Percentiles rank a stretch among this genome's conserved stretches.
These are phyloP conservation scores for Actinia tenebrosa DNA, from an alignment of 64 coral and sea anemone species.

Conservation along the genomic window DNA sequence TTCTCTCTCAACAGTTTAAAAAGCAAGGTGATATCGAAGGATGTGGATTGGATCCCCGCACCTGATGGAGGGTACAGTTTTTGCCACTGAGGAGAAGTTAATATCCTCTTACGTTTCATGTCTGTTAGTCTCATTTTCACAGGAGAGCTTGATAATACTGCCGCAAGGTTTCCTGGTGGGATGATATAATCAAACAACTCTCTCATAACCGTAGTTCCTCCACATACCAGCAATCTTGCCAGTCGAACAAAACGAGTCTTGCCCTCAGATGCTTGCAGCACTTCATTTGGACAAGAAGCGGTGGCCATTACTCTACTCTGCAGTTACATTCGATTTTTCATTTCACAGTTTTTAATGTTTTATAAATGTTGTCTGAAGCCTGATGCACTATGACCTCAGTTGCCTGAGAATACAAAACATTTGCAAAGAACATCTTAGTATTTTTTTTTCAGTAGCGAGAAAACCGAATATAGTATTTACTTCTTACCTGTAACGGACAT, in stretches of 20 bases:
- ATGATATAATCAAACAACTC: constrained; percentile 1
- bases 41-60: neutral
- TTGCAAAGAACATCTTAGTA: too few relatives aligned
- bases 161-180: constrained; percentile 4
- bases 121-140: neutral
- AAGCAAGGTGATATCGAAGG: constrained; percentile 20
- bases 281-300: neutral
- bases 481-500: too few relatives aligned
- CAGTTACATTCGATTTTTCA: neutral
- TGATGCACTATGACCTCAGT: too few relatives aligned
- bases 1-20: constrained; percentile 16
- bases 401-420: too few relatives aligned
- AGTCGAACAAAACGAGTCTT: constrained; percentile 7
- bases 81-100: neutral
- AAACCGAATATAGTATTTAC: too few relatives aligned
- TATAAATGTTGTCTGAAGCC: too few relatives aligned
- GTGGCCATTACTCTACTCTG: neutral
- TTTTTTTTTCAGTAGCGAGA: too few relatives aligned
- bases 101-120: neutral
- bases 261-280: neutral
- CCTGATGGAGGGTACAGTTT: neutral
- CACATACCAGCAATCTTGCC: neutral
- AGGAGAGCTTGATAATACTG: neutral
- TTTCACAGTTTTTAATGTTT: too few relatives aligned
- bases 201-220: neutral